Evolutionary conservation across 2,113 vertebrate species (phyloP), one percentile per base, ranked within the genome.

Genomic region (Prionailurus viverrinus): DNA sequence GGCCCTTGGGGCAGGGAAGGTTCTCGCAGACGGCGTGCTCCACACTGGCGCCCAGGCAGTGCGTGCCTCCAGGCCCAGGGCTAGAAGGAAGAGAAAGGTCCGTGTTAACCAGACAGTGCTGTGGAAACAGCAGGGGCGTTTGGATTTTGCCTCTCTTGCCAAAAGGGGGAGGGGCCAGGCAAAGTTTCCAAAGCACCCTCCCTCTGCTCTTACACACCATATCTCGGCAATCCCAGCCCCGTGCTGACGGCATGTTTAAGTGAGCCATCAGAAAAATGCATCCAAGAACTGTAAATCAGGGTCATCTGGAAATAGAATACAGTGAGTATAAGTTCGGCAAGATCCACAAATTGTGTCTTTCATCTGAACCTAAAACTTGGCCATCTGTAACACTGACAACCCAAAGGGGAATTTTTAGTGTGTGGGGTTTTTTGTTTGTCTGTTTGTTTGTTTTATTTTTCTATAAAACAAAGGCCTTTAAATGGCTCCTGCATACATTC

Each of bases 1-100:
- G 89, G 2, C 99, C 99, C 91, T 99, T 99, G 53, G 99, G 99
- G 98, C 99, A 99, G 14, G 99, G 99, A 39, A 98, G 96, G 73
- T 99, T 99, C 97, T 99, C 99, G 41, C 99, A 99, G 48, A 99
- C 99, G 0, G 99, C 99, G 96, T 99, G 99, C 94, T 99, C 99
- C 97, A 99, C 99, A 0, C 98, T 99, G 98, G 99, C 97, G 27
- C 99, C 99, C 13, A 97, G 98, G 97, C 99, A 99, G 97, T 99
- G 99, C 45, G 98, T 99, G 7, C 99, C 99, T 0, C 99, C 99
- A 0, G 99, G 99, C 41, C 99, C 99, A 0, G 99, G 99, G 31
- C 99, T 99, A 68, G 41, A 5, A 7, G 27, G 13, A 85, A 96
- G 29, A 93, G 58, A 65, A 9, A 19, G 21, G 45, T 29, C 19